Base-by-base conservation (phyloP, 2,888 invertebrate species). In the Pristionchus exspectatus region DNA sequence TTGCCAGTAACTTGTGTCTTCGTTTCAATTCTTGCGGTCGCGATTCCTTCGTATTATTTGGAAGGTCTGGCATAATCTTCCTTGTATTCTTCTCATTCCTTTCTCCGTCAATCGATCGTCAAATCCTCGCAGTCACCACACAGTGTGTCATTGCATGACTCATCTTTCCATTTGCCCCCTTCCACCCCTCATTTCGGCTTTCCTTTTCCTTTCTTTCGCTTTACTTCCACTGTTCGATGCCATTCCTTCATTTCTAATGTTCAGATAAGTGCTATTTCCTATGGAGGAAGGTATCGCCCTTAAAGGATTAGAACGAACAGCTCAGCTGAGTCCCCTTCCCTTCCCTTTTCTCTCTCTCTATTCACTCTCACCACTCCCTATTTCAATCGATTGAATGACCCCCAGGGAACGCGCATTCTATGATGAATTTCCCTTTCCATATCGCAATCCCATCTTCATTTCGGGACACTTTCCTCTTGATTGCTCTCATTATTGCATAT, bases 381-480 rank as follows among this genome's bases (percentile, higher is more conserved):
- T 77, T 77, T 44, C 77, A 77, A 77, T 77, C 77, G 77, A 77
- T 77, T 77, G 77, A 77, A 38, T 77, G 77, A 83, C 83, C 83
- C 56, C 30, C 27, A 83, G 56, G 83, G 83, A 83, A 83, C 83
- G 83, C 83, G 54, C 54, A 56, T 54, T 56, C 54, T 83, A 83
- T 83, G 56, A 83, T 27, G 83, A 27, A 38, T 83, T 56, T 56
- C 54, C 83, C 83, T 83, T 56, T 83, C 83, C 54, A 83, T 83
- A 83, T 83, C 83, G 54, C 83, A 83, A n/a, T 30, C 56, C 21
- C n/a, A 54, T 83, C 83, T 54, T 16, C 54, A 83, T 81, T 50
- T 83, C 77, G 38, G 12, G 77, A 44, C 44, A 77, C 77, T 44
- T 77, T 77, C 77, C 24, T 44, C 44, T 77, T 77, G 77, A 77